Evolutionary conservation across 1,140 invertebrate genomes (phyloP).

Genomic region (Cydia splendana): DNA sequence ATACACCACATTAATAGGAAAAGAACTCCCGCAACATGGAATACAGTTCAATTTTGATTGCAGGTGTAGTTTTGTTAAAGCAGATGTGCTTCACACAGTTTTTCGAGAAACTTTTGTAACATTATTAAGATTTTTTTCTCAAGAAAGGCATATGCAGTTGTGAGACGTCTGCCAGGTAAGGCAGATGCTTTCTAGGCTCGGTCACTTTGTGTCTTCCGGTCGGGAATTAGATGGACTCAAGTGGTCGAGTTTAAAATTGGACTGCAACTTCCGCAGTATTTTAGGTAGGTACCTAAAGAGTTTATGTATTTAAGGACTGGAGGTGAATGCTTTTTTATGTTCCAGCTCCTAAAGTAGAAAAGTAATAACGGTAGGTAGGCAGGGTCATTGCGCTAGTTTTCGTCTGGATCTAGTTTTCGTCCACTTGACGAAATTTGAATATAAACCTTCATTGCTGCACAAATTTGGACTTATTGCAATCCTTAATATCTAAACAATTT

Average conservation of each 20-base stretch:
- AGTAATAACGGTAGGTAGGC: neutral
- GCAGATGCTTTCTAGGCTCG: conserved; percentile 54
- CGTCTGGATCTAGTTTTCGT: too few relatives aligned
- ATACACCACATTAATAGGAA: neutral
- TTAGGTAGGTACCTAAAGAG: neutral
- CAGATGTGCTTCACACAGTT: conserved; percentile 73
- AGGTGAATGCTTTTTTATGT: neutral
- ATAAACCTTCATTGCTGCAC: too few relatives aligned
- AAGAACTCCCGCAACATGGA: conserved; percentile 22
- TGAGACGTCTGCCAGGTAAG: conserved; percentile 60
- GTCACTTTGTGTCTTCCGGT: conserved; percentile 50
- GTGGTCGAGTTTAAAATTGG: conserved; percentile 4
- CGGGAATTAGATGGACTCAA: conserved; percentile 21
- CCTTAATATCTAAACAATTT: too few relatives aligned
- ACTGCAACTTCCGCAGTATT: conserved; percentile 8
- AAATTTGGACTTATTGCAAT: too few relatives aligned
- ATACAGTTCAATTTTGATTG: conserved; percentile 37
- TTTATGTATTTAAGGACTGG: neutral
- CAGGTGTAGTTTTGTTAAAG: conserved; percentile 36
- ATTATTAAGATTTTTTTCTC: conserved; percentile 70
- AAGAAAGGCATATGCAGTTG: conserved; percentile 62
- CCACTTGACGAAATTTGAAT: too few relatives aligned
- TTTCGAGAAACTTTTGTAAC: conserved; percentile 67
- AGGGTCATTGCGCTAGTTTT: too few relatives aligned
- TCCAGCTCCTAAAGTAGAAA: neutral